Evolutionary conservation across 2,113 vertebrate genomes (phyloP), one percentile per base, ranked within the genome.

Genomic region (Nyctibius bracteatus): DNA sequence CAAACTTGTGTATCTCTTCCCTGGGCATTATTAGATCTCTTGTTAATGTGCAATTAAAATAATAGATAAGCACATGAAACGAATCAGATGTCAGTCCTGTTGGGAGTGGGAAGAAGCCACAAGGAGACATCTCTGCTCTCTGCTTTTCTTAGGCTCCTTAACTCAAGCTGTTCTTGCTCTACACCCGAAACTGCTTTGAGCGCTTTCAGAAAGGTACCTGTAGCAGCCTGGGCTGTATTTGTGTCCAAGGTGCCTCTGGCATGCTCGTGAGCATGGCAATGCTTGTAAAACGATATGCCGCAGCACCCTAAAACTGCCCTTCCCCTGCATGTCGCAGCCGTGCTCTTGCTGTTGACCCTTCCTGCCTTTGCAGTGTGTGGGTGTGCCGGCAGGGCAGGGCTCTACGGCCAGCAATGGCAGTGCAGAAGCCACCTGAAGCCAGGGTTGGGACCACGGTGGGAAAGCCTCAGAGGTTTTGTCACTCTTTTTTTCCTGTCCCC

Each of bases 41-140:
- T 93, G 47, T 90, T 94, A 90, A 90, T 77, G 62, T 1, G 30
- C 79, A 95, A 80, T 94, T 93, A 86, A 93, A 92, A 59, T 41
- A 79, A 82, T 13, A 81, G 91, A 90, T 94, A 95, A 81, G 51
- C 24, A 59, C 9, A 15, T 67, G 43, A 81, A 94, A 54, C 4
- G 8, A 73, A 96, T 59, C 39, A 87, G 43, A 68, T 71, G 61
- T 94, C 46, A 37, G 14, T 89, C 33, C 52, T 81, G 14, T 62
- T 74, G 57, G 54, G 67, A 84, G 57, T 74, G 30, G 71, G 77
- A 73, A 86, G 74, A 67, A 81, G 46, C 51, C 81, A 31, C 46
- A 43, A 46, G 24, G 5, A 86, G 44, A 30, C 17, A 19, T 37
- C 33, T 61, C 65, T 78, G 12, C 27, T 71, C 24, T 70, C 33